phyloP scores from a whole-genome alignment of 2,797 vertebrate species.

The Cyprinodon diabolis region DNA sequence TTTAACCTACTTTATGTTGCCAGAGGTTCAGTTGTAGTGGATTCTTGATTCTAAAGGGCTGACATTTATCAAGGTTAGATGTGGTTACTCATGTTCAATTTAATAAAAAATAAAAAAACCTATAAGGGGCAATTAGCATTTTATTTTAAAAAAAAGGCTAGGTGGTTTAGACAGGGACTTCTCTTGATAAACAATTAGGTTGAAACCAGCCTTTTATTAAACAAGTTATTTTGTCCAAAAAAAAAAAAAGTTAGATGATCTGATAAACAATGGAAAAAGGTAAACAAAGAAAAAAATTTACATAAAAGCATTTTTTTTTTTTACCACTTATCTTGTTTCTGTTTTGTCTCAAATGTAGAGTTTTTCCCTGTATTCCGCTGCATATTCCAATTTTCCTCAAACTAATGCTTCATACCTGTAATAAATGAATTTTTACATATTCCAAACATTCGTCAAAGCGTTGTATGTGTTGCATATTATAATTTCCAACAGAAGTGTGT shows the following conservation, averaged over 20 bases:
- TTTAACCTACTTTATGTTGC: not conserved
- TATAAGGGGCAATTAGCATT: too few relatives aligned
- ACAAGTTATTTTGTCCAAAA: not conserved
- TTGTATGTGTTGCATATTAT: not conserved
- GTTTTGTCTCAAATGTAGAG: constrained; percentile 88
- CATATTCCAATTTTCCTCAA: constrained; percentile 84
- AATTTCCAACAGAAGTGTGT: constrained; percentile 19
- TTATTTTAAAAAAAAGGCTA: not conserved
- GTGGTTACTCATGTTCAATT: not conserved
- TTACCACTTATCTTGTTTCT: constrained; percentile 84
- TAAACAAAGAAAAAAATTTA: not conserved
- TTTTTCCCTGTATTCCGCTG: constrained; percentile 85
- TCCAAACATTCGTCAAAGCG: not conserved
- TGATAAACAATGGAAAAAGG: not conserved
- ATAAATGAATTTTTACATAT: constrained; percentile 3
- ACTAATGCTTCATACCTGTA: constrained; percentile 91
- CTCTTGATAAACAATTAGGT: not conserved
- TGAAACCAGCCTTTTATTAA: not conserved
- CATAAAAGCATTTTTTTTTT: not conserved
- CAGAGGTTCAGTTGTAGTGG: not conserved
- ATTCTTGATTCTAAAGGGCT: not conserved
- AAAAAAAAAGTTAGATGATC: not conserved
- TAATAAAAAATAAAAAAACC: too few relatives aligned
- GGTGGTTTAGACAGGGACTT: not conserved
- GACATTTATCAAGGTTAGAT: not conserved